phyloP scores from a whole-genome alignment of 1,140 invertebrate genomes.

The Drosophila auraria region DNA sequence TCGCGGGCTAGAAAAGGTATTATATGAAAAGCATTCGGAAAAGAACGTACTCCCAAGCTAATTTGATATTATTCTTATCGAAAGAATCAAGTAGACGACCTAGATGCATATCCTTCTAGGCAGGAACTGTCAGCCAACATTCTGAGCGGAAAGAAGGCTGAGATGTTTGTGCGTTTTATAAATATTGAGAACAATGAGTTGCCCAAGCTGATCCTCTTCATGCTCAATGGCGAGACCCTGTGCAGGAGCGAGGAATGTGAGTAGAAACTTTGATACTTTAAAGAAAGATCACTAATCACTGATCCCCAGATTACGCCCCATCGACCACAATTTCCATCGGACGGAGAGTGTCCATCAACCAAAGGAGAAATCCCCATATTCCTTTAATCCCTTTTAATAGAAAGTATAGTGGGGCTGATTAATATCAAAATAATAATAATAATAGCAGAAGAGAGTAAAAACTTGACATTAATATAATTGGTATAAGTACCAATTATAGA shows the following conservation, averaged over 20 bases:
- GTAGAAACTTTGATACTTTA: background rate
- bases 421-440: too few relatives aligned
- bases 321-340: background rate
- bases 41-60: too few relatives aligned
- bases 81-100: conserved; percentile 4
- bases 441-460: too few relatives aligned
- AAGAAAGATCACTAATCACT: background rate
- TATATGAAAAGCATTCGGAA: too few relatives aligned
- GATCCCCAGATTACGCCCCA: background rate
- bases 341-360: background rate
- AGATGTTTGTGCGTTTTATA: conserved; percentile 1
- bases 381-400: too few relatives aligned
- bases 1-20: background rate
- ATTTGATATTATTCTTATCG: background rate
- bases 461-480: too few relatives aligned
- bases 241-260: background rate
- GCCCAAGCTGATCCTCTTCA: conserved; percentile 6
- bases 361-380: too few relatives aligned
- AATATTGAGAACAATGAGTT: conserved; percentile 3
- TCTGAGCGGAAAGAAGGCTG: background rate
- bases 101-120: conserved; percentile 4
- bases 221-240: background rate
- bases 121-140: background rate
- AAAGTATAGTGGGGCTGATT: too few relatives aligned
- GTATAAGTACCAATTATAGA: too few relatives aligned